Base-by-base conservation (phyloP, 1,140 invertebrate species). In the Meloidogyne exigua region DNA sequence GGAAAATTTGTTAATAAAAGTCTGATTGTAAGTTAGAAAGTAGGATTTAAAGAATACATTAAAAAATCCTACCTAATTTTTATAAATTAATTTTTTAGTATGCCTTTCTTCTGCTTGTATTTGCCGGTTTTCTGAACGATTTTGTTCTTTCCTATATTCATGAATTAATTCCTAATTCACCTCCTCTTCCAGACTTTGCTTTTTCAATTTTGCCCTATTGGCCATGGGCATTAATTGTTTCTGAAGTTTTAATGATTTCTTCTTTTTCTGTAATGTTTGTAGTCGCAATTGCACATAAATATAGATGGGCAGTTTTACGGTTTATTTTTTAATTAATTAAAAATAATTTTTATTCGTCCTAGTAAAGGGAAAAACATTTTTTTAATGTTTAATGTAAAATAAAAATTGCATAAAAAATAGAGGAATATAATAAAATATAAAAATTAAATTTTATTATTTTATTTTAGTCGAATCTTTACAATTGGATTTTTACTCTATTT, bases 81-180 rank as follows among this genome's bases (percentile, higher is more conserved):
- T 32, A 18, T 49, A 49, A n/a, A 2, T 57, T 36, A 32, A 21
- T 21, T 25, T 70, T 79, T 68, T 44, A 81, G 80, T 25, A 82
- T 5, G 81, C 81, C 13, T 49, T 83, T 15, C 10, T 79, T 25
- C 57, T 83, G n/a, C 74, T 83, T 21, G 72, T 84, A 26, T 36
- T 82, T 39, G 80, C 80, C 9, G 81, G 76, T 9, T 42, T 74
- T 5, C 72, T 65, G 18, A 83, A 83, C 44, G 81, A 83, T 70
- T 25, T 83, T 32, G 80, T 83, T 23, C 65, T 83, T 13, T 81
- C 82, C 13, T 83, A 75, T 66, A 82, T 83, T 64, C 81, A 83
- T 68, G 82, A 83, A 25, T 71, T 57, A 12, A 73, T 84, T 1
- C 82, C 82, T 13, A 71, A 84, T 2, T 62, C 32, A 10, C 25